Conservation (phyloP, 2,888 invertebrate species). For the Trachelus tabidus region DNA sequence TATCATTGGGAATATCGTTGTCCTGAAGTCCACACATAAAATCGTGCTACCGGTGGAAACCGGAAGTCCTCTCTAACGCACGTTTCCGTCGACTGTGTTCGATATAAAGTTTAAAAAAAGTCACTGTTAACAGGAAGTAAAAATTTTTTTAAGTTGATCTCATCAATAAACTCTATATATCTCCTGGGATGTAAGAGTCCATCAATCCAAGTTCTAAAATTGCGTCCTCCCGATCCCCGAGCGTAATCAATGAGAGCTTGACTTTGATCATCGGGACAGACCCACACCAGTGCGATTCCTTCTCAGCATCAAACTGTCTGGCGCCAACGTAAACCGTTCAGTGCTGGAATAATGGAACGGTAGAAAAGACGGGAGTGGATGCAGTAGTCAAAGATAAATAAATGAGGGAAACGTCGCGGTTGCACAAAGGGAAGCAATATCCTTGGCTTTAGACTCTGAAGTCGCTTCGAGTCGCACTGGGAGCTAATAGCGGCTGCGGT, state of each 20-base stretch:
- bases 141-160: neutral
- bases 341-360: constrained; percentile 44
- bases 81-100: neutral
- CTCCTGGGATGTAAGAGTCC: neutral
- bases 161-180: neutral
- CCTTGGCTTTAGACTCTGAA: constrained; percentile 43
- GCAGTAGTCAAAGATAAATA: constrained; percentile 56
- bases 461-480: constrained; percentile 29
- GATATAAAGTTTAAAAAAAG: neutral
- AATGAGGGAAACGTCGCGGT: constrained; percentile 54
- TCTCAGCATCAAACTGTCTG: constrained; percentile 16
- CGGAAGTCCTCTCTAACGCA: neutral
- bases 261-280: neutral
- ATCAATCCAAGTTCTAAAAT: neutral
- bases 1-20: neutral
- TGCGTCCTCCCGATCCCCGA: neutral
- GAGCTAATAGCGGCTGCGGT: constrained; percentile 54
- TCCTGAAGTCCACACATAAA: neutral
- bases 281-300: neutral
- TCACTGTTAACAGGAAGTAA: neutral
- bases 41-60: neutral
- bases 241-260: neutral
- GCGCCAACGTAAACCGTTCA: constrained; percentile 47
- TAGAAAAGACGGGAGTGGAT: constrained; percentile 27
- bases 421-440: constrained; percentile 58